These are phyloP conservation scores for Manacus vitellinus DNA, from an alignment of 2,113 vertebrate genomes.

Conservation along the genomic window DNA sequence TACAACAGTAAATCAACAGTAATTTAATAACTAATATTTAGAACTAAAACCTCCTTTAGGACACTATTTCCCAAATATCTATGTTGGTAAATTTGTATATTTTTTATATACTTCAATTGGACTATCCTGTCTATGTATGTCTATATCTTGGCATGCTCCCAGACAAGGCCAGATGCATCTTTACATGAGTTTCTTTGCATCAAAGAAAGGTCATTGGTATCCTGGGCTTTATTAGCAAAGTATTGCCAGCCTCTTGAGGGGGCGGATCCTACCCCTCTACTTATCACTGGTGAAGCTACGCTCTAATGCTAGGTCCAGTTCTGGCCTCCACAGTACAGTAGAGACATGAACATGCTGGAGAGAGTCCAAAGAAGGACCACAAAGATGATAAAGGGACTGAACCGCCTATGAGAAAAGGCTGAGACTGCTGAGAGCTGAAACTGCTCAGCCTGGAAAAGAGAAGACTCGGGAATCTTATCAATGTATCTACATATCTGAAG, in stretches of 20 bases:
- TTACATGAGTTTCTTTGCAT: rapidly evolving
- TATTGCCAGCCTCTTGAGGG: not conserved
- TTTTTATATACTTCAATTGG: not conserved
- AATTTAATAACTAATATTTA: not conserved
- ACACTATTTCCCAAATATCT: not conserved
- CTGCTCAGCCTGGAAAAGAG: not conserved
- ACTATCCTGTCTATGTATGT: not conserved
- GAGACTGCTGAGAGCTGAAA: not conserved
- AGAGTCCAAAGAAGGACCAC: not conserved
- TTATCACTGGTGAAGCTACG: not conserved
- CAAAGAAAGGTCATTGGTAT: rapidly evolving
- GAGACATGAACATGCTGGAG: not conserved
- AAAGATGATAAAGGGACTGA: not conserved
- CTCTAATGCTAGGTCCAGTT: not conserved
- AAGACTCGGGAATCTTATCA: not conserved
- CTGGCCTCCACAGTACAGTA: not conserved
- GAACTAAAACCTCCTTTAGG: not conserved
- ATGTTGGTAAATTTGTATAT: not conserved
- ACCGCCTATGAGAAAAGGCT: not conserved
- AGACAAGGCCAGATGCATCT: not conserved
- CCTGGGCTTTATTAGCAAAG: not conserved
- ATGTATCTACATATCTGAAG: not conserved
- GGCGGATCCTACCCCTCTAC: not conserved
- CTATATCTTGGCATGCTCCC: not conserved
- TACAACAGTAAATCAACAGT: not conserved